phyloP scores from a whole-genome alignment of 2,888 invertebrate species.

The Polymixis lichenea region DNA sequence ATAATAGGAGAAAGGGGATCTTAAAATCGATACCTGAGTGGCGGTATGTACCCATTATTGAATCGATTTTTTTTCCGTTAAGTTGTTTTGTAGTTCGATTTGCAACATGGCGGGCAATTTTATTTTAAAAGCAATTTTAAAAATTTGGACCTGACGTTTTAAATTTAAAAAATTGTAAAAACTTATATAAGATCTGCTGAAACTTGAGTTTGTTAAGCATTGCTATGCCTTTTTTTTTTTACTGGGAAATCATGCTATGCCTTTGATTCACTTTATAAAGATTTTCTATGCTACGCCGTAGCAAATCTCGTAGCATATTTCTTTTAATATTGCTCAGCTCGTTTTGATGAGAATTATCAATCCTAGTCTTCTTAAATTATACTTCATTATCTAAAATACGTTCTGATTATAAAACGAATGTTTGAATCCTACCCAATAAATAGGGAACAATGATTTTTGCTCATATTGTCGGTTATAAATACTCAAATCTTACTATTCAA shows the following conservation, averaged over 20 bases:
- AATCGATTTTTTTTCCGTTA: slow-evolving; percentile 64
- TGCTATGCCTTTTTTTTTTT: neutral
- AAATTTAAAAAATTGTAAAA: neutral
- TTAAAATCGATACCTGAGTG: slow-evolving; percentile 88
- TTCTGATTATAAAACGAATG: neutral
- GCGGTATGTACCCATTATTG: slow-evolving; percentile 79
- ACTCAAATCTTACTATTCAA: neutral
- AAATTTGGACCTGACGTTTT: neutral
- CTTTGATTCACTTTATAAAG: neutral
- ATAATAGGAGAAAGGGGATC: slow-evolving; percentile 89
- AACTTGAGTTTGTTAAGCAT: neutral
- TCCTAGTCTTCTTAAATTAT: neutral
- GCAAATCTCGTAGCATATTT: neutral
- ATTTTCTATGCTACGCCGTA: neutral
- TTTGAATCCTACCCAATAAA: neutral
- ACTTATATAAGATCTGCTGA: neutral
- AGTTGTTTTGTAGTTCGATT: slow-evolving; percentile 54
- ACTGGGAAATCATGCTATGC: too few species aligned
- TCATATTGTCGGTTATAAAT: neutral
- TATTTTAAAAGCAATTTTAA: neutral
- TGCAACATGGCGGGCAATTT: slow-evolving; percentile 41
- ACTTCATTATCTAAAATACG: neutral
- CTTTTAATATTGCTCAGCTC: neutral
- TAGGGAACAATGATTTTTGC: neutral
- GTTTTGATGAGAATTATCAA: neutral